Conservation (phyloP, 23 tunicate species). For the Styela clava region DNA sequence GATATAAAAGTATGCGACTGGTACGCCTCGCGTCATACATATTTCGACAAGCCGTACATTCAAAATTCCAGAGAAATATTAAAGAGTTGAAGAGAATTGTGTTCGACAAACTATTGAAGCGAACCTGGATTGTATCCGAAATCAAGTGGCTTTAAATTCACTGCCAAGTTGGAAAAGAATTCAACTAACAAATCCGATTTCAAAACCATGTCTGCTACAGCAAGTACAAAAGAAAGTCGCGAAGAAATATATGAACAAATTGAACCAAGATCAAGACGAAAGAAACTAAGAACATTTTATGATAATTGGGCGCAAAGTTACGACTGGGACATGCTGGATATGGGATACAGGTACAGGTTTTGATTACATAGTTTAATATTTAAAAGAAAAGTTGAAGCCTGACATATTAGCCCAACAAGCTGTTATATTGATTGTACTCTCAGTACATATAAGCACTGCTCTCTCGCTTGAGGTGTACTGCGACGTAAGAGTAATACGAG, state of each 20-base stretch:
- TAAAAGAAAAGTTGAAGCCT: too few species aligned
- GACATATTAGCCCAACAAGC: too few species aligned
- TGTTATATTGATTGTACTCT: too few species aligned
- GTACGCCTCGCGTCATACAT: not conserved
- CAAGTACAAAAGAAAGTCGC: not conserved
- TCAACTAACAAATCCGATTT: too few species aligned
- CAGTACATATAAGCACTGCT: too few species aligned
- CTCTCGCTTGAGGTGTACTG: too few species aligned
- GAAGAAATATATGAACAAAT: not conserved
- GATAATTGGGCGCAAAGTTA: constrained; percentile 19
- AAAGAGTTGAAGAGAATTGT: not conserved
- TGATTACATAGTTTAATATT: too few species aligned
- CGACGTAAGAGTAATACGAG: too few species aligned
- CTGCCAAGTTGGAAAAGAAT: too few species aligned
- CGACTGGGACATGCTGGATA: constrained; percentile 22
- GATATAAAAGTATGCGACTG: not conserved
- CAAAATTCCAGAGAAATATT: not conserved
- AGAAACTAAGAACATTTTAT: not conserved
- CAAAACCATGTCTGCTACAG: not conserved
- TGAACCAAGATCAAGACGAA: not conserved
- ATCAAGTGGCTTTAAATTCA: too few species aligned
- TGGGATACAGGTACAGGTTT: constrained; percentile 29
- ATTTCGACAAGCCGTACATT: not conserved
- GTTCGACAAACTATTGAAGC: not conserved
- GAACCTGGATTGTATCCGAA: too few species aligned